Base-by-base conservation (phyloP, 2,113 vertebrate species). In the Monarcha castaneiventris region DNA sequence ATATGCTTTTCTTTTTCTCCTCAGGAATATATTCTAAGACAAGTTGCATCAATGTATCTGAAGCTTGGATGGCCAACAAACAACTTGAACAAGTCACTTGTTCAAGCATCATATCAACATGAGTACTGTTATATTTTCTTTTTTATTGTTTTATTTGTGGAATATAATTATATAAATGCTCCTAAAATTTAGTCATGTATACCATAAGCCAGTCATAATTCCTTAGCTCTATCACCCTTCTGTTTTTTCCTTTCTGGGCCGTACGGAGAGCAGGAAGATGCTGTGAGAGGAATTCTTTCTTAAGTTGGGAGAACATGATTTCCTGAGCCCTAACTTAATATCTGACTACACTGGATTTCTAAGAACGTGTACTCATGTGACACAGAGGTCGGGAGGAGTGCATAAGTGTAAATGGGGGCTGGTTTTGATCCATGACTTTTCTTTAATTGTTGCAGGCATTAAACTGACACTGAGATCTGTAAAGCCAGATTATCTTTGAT, bases 21-120 rank as follows among this genome's bases (percentile, higher is more conserved):
- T 91, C 97, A 99, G 99, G 99, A 99, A 91, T 99, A 99, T 54
- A 98, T 99, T 94, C 97, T 99, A 96, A 99, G 98, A 98, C 99
- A 99, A 98, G 99, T 99, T 56, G 98, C 99, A 20, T 95, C 98
- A 6, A 99, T 98, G 48, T 99, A 99, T 93, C 98, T 99, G 97
- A 99, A 98, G 95, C 98, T 99, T 96, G 99, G 99, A 93, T 99
- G 99, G 99, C 99, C 99, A 29, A 98, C 94, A 20, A 98, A 98
- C 93, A 97, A 96, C 95, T 97, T 97, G 92, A 99, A 99, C 90
- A 98, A 98, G 90, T 98, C 98, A 10, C 92, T 99, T 94, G 97
- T 98, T 97, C 98, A 98, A 96, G 97, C 98, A 7, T 98, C 99
- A 43, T 99, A 99, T 96, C 99, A 99, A 97, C 98, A 98, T 64